Evolutionary conservation across 2,797 vertebrate genomes (phyloP).

Genomic region (Anisognathus igniventris): DNA sequence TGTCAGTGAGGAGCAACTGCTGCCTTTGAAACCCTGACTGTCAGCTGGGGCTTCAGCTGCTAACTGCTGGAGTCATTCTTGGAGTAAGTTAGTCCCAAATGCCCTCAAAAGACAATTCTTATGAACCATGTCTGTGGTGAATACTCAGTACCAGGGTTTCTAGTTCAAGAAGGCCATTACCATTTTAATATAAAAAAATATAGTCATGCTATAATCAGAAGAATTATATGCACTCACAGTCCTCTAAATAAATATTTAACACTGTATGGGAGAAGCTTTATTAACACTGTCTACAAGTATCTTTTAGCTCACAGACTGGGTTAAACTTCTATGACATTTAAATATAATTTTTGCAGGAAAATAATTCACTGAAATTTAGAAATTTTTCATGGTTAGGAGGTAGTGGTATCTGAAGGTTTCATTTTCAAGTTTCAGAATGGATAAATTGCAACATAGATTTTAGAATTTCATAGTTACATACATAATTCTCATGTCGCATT

Average conservation of each 20-base stretch:
- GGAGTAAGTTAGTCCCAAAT: neutral
- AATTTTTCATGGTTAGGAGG: neutral
- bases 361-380: neutral
- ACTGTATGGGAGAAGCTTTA: neutral
- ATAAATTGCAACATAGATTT: neutral
- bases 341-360: neutral
- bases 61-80: neutral
- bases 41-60: neutral
- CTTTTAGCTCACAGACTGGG: neutral
- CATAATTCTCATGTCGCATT: neutral
- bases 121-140: neutral
- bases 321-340: neutral
- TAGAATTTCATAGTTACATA: neutral
- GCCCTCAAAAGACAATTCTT: neutral
- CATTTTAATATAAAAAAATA: neutral
- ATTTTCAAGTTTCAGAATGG: neutral
- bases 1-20: neutral
- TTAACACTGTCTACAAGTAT: neutral
- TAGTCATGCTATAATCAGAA: neutral
- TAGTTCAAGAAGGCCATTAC: constrained; percentile 1
- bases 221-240: neutral
- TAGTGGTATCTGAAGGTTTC: neutral
- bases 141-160: neutral
- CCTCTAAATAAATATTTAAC: neutral
- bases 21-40: neutral